These are phyloP conservation scores for Kryphioiulus occultus DNA, from an alignment of 2,888 invertebrate species.

Conservation along the genomic window DNA sequence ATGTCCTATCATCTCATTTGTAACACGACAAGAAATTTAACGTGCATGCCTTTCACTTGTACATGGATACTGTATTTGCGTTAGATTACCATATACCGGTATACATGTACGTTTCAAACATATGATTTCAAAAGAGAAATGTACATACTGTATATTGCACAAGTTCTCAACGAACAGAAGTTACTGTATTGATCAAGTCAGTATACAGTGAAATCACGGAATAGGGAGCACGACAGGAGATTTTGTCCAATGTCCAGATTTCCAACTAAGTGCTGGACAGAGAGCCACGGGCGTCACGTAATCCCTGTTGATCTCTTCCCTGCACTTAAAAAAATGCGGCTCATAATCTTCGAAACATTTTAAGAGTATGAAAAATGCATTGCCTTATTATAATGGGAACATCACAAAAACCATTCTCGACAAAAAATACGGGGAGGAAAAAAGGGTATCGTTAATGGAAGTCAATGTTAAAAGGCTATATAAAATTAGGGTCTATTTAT, in stretches of 20 bases:
- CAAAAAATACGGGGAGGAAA: not conserved
- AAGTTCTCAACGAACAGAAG: no score
- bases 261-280: not conserved
- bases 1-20: no score
- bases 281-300: not conserved
- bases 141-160: not conserved
- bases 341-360: not conserved
- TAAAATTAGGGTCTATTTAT: conserved; percentile 33
- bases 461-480: conserved; percentile 13
- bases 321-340: not conserved
- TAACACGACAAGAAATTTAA: no score
- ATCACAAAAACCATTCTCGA: not conserved
- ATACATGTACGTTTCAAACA: no score
- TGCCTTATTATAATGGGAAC: not conserved
- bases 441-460: not conserved
- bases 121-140: no score
- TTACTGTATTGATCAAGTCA: no score
- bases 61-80: no score
- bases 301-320: not conserved
- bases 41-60: no score
- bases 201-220: not conserved
- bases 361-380: not conserved
- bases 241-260: not conserved
- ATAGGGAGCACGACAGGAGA: not conserved
- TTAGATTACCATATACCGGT: no score